Evolutionary conservation across 1,140 invertebrate genomes (phyloP), one percentile per base, ranked within the genome.

Genomic region (Pygmarrhopalites habei): DNA sequence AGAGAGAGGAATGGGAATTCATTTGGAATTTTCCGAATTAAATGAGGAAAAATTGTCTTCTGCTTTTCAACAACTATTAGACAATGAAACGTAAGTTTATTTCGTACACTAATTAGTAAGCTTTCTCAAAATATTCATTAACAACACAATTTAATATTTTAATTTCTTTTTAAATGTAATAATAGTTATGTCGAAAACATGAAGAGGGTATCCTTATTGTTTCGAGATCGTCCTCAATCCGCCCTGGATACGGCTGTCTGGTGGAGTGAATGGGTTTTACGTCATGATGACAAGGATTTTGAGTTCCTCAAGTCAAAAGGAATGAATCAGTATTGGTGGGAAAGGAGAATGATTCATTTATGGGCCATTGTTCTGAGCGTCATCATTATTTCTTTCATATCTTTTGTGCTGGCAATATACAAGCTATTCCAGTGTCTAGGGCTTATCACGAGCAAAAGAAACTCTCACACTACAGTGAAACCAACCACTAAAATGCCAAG

Each of bases 1-100:
- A 10, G 29, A 58, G 39, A 25, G 10, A 23, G 59, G 59, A 25
- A 52, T 14, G 58, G 59, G 59, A 15, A 28, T 58, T 14, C 17
- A 56, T 49, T 14, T 60, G 7, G 47, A 56, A 17, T 10, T 56
- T n/a, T 26, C 19, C 10, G 15, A 56, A 56, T 29, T 56, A 56
- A n/a, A 49, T 26, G 47, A 10, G 35, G 35, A 7, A 39, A 39
- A 17, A 10, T 39, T 39, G 10, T 10, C 35, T 10, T 10, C 10
- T 39, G 35, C 35, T 7, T 10, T 39, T 39, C 35, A 39, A 39
- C 10, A 39, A 17, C 35, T 39, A 10, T 7, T 39, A 17, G 10
- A 39, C 17, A 10, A 7, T 10, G 35, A 39, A 10, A 39, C 10
- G 35, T 39, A 39, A 39, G 7, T 39, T 17, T 39, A 39, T 39